Percentiles rank a stretch among this genome's conserved stretches.
Evolutionary conservation across 64 coral and sea anemone genomes (phyloP).

Genomic region (Montipora capricornis): DNA sequence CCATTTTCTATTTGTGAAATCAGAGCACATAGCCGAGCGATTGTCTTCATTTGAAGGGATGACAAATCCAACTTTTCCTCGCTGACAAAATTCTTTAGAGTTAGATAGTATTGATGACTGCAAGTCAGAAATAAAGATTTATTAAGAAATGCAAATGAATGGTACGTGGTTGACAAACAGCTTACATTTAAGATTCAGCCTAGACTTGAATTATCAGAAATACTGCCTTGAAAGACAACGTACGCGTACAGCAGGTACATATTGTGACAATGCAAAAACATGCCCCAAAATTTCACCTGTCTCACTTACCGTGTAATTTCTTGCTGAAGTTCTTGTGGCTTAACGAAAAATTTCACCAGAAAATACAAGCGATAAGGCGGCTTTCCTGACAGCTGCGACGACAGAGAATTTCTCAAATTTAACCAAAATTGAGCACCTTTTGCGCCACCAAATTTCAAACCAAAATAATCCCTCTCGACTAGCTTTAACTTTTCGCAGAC

Average conservation of each 20-base stretch:
- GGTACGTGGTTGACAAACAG: neutral
- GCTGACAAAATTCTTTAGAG: constrained; percentile 87
- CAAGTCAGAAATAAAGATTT: constrained; percentile 50
- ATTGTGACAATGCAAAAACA: constrained; percentile 32
- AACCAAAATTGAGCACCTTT: constrained; percentile 92
- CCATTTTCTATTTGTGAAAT: constrained; percentile 92
- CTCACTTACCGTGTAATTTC: constrained; percentile 96
- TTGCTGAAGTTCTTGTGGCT: constrained; percentile 99
- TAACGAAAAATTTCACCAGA: constrained; percentile 99
- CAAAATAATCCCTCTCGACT: constrained; percentile 98
- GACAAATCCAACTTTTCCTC: constrained; percentile 90
- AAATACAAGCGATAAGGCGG: constrained; percentile 92
- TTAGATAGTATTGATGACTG: constrained; percentile 96
- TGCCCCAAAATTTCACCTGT: constrained; percentile 13
- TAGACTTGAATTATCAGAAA: neutral
- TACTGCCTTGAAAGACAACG: no score
- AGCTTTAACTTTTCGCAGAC: constrained; percentile 96
- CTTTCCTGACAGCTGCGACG: constrained; percentile 89
- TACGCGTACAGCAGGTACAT: neutral
- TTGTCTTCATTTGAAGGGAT: constrained; percentile 82
- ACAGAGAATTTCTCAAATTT: constrained; percentile 95
- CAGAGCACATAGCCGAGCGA: constrained; percentile 87
- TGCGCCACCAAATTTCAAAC: constrained; percentile 91
- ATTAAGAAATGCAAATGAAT: neutral
- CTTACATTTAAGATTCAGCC: neutral